These are phyloP conservation scores for Lamellibrachia satsuma DNA, from an alignment of 2,888 invertebrate species.

Conservation along the genomic window DNA sequence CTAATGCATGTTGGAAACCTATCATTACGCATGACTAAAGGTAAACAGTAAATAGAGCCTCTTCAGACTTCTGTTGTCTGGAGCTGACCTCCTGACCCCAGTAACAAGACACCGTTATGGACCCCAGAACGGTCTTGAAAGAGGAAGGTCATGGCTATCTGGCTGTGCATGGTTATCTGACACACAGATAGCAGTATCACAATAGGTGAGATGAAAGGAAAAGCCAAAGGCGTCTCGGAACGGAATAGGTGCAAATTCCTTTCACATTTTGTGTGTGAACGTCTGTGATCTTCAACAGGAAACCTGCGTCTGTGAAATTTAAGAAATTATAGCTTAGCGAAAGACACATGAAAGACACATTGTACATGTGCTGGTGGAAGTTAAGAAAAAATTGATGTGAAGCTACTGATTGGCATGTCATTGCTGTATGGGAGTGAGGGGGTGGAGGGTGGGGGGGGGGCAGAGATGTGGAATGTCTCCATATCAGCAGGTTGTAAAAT, in stretches of 20 bases:
- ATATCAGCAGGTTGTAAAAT: neutral
- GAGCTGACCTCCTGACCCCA: neutral
- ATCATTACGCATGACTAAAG: neutral
- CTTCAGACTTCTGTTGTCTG: neutral
- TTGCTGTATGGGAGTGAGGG: neutral
- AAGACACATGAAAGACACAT: neutral
- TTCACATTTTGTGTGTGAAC: neutral
- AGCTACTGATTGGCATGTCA: neutral
- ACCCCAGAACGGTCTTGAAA: neutral
- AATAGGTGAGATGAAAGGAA: neutral
- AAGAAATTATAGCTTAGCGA: neutral
- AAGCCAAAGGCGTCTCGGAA: neutral
- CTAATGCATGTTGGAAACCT: neutral
- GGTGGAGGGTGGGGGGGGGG: neutral
- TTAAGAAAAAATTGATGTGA: neutral
- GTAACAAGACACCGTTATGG: constrained; percentile 12
- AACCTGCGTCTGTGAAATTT: neutral
- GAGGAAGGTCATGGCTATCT: neutral
- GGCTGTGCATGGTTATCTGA: neutral
- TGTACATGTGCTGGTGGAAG: neutral
- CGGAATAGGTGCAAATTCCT: neutral
- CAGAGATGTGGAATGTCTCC: neutral
- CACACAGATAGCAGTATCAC: neutral
- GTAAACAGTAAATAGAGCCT: neutral
- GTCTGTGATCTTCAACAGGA: neutral